phyloP scores from a whole-genome alignment of 2,113 vertebrate species.

The mouse (Mus musculus) region GRCm39 chr12:95598001-95598500 shows the following conservation, averaged over 20 bases:
- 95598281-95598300: background rate
- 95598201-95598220: too few species aligned
- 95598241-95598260: background rate
- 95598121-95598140: too few species aligned
- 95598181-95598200: too few species aligned
- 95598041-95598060: too few species aligned
- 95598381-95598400: background rate
- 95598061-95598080: too few species aligned
- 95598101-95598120: too few species aligned
- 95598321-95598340: background rate
- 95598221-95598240: background rate
- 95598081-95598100: too few species aligned
- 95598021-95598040: too few species aligned
- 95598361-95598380: background rate
- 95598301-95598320: background rate
- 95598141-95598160: too few species aligned
- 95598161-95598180: too few species aligned
- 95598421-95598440: background rate
- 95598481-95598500: conserved; percentile 4
- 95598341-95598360: background rate
- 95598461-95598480: background rate
- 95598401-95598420: background rate
- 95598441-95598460: conserved; percentile 1
- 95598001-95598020: too few species aligned
- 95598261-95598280: background rate